phyloP scores from a whole-genome alignment of 2,113 vertebrate species.

The Epinephelus cyanopodus region DNA sequence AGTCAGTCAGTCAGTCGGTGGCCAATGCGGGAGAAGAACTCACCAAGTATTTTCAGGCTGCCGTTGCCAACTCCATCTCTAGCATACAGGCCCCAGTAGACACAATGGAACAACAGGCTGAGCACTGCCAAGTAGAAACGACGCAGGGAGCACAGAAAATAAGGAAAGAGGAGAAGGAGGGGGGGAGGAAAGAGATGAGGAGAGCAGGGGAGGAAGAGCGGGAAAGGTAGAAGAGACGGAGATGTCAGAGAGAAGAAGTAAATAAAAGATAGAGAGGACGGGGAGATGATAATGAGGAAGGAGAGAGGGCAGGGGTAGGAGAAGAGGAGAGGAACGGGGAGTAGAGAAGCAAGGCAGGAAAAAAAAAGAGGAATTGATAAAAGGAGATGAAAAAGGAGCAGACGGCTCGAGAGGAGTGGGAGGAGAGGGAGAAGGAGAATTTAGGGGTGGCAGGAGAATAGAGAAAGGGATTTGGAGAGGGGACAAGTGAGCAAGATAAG shows the following conservation, averaged over 20 bases:
- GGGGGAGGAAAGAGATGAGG: background rate
- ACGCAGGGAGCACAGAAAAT: constrained; percentile 28
- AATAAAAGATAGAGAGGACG: constrained; percentile 17
- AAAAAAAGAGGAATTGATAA: constrained; percentile 48
- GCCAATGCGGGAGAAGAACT: constrained; percentile 66
- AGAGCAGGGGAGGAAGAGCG: background rate
- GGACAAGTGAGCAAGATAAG: constrained; percentile 55
- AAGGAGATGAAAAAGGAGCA: constrained; percentile 38
- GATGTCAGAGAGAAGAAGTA: constrained; percentile 33
- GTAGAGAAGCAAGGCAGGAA: constrained; percentile 14
- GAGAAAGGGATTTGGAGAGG: constrained; percentile 58
- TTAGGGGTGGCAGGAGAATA: constrained; percentile 45
- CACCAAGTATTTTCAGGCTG: constrained; percentile 92
- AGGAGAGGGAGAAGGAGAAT: constrained; percentile 40
- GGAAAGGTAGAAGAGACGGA: background rate
- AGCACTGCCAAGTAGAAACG: constrained; percentile 82
- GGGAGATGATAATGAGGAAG: constrained; percentile 33
- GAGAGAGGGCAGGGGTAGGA: background rate
- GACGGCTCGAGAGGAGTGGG: constrained; percentile 23
- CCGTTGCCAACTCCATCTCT: constrained; percentile 89
- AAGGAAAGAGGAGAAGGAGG: background rate
- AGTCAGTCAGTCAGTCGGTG: constrained; percentile 16
- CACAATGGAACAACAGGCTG: constrained; percentile 93
- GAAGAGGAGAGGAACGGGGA: constrained; percentile 19
- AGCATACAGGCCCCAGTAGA: constrained; percentile 94